Evolutionary conservation across 1,140 invertebrate genomes (phyloP).

Genomic region (Conus betulinus): DNA sequence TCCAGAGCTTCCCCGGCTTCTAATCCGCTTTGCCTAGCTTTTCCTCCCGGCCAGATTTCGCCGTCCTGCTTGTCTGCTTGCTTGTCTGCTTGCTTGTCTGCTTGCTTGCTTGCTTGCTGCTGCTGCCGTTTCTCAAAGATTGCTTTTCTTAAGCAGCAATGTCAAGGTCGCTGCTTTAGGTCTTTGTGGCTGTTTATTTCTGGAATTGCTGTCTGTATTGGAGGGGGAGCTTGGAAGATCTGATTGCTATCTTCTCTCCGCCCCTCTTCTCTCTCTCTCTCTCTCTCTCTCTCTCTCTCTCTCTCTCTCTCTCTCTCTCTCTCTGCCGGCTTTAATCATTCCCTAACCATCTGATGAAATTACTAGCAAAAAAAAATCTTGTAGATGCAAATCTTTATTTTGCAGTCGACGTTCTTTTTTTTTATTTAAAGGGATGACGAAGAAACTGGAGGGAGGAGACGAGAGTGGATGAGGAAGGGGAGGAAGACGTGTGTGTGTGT

Average conservation of each 20-base stretch:
- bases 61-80: neutral
- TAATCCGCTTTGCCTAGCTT: constrained; percentile 18
- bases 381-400: neutral
- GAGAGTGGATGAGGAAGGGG: neutral
- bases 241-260: neutral
- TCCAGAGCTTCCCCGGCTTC: constrained; percentile 3
- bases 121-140: constrained; percentile 7
- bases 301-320: constrained; percentile 12
- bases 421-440: constrained; percentile 3
- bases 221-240: neutral
- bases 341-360: neutral
- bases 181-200: neutral
- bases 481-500: neutral
- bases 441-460: neutral
- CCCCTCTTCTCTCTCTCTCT: constrained; percentile 11
- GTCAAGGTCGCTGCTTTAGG: neutral
- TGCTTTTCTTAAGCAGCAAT: neutral
- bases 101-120: neutral
- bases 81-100: neutral
- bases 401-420: neutral
- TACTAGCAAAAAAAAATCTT: neutral
- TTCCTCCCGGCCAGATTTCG: neutral
- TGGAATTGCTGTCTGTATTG: constrained; percentile 6
- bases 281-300: constrained; percentile 19
- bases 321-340: neutral